Evolutionary conservation across 2,113 vertebrate genomes (phyloP), one percentile per base, ranked within the genome.

Genomic region (Amblyornis subalaris): DNA sequence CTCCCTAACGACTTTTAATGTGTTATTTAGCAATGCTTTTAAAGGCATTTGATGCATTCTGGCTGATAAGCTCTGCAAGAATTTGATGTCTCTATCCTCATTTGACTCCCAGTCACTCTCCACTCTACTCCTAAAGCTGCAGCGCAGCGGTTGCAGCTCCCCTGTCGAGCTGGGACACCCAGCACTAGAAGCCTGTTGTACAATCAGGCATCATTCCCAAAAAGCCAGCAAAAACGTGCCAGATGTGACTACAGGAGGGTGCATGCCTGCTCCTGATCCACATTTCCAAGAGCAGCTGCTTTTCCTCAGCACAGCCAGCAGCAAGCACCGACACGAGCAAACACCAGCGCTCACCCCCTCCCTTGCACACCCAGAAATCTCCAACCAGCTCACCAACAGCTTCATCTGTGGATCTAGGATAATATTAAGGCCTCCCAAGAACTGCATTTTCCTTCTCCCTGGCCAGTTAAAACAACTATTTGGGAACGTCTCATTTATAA

Each of bases 111-210:
- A 29, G 64, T 53, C 45, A 44, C 40, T 85, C 88, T 76, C 53
- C 24, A 77, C 12, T 7, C 40, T 22, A 5, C 14, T 44, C 60
- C 17, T 29, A 67, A 44, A 82, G 48, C 55, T n/a, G 25, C 45
- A 74, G 35, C 0, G 0, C 38, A 12, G 5, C 1, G 28, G 6
- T 26, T 4, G 16, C 53, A 20, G 58, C 40, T 90, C 48, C 62
- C 48, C 18, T 0, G 0, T 7, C 0, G 0, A 31, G 45, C 64
- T 2, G 11, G 26, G 61, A 67, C 65, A 44, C 4, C 6, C 21
- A 54, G 47, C 23, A 50, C 25, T 53, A 36, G 10, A 3, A 7
- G 10, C 7, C 29, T 60, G 9, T 4, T 3, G 7, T 13, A 47
- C 7, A 20, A 3, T 7, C 29, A 16, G 21, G 33, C 47, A 22